Conservation (phyloP, 2,888 invertebrate species). For the Lumbricus terrestris region DNA sequence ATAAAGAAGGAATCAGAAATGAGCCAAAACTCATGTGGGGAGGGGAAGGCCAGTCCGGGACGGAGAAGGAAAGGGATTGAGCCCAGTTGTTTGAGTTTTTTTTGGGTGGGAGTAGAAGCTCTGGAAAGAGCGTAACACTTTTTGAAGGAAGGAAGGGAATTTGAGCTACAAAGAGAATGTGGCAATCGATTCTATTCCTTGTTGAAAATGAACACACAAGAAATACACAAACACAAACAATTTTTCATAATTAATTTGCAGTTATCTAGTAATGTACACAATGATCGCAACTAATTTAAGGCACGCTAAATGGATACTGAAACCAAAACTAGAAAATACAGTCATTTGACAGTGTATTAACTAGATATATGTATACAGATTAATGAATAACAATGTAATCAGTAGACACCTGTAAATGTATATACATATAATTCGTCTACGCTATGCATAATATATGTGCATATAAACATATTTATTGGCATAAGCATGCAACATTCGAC, state of each 20-base stretch:
- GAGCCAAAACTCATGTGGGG: too few species aligned
- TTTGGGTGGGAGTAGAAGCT: too few species aligned
- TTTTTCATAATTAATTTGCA: neutral
- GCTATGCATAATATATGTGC: neutral
- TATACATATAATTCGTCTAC: neutral
- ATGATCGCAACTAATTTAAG: neutral
- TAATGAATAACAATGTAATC: too few species aligned
- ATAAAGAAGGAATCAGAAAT: too few species aligned
- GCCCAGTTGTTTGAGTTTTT: too few species aligned
- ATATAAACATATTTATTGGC: neutral
- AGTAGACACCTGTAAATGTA: neutral
- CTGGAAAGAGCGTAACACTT: too few species aligned
- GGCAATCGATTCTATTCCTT: too few species aligned
- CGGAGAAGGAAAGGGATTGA: too few species aligned
- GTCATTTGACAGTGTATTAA: neutral
- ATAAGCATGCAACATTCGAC: neutral
- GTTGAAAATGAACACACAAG: neutral
- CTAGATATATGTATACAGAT: too few species aligned
- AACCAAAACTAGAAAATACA: constrained; percentile 3
- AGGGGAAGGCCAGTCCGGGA: too few species aligned
- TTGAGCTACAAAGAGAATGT: too few species aligned
- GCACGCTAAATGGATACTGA: neutral
- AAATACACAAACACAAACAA: neutral
- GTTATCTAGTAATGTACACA: neutral
- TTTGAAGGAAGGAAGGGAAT: too few species aligned